A percentile compares a stretch with the other conserved stretches of the same genome.
Evolutionary conservation across 2,797 vertebrate genomes (phyloP).

Genomic region (Rachycentron canadum): DNA sequence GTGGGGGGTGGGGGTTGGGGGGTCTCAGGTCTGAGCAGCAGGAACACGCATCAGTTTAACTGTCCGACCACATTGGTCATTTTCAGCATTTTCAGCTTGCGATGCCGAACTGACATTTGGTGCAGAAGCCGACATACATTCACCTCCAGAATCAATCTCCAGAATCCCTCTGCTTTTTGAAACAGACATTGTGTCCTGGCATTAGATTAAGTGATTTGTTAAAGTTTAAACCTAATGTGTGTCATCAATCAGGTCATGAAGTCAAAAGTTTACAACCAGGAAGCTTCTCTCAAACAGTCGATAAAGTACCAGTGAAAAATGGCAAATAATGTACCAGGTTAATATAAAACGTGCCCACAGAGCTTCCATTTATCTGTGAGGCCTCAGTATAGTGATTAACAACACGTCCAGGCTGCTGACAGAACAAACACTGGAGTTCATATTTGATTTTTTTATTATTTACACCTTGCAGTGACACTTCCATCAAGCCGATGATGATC

Average conservation of each 20-base stretch:
- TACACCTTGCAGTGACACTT: not conserved
- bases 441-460: not conserved
- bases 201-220: not conserved
- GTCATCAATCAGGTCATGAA: not conserved
- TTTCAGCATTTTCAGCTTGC: slow-evolving; percentile 6
- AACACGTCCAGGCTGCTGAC: not conserved
- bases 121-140: not conserved
- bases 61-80: slow-evolving; percentile 29
- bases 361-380: not conserved
- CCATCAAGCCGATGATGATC: not conserved
- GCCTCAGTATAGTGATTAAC: not conserved
- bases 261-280: not conserved
- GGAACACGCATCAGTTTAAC: slow-evolving; percentile 24
- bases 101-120: not conserved
- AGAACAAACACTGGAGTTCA: not conserved
- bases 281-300: not conserved
- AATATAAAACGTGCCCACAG: not conserved
- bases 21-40: slow-evolving; percentile 20
- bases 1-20: not conserved
- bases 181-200: not conserved
- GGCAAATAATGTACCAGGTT: not conserved
- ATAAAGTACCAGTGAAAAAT: not conserved
- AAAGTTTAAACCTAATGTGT: not conserved
- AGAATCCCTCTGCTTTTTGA: not conserved
- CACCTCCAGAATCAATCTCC: not conserved